A percentile compares a stretch with the other conserved stretches of the same genome.
Evolutionary conservation across 1,140 invertebrate genomes (phyloP).

Genomic region (Drosophila punjabiensis): DNA sequence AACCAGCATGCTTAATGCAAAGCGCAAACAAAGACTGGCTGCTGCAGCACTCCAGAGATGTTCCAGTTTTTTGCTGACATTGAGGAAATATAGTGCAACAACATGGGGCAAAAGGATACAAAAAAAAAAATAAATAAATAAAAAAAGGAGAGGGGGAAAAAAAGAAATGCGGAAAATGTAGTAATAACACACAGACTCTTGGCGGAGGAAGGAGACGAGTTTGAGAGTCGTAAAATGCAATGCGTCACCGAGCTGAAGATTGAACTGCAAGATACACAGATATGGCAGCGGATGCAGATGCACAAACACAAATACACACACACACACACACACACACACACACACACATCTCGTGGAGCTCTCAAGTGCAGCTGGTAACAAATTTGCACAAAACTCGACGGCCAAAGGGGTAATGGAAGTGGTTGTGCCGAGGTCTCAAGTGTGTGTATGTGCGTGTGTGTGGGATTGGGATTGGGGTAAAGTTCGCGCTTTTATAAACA

Average conservation of each 20-base stretch:
- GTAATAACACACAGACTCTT: slow-evolving; percentile 35
- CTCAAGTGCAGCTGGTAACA: slow-evolving; percentile 72
- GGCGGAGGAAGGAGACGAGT: slow-evolving; percentile 3
- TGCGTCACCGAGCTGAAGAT: slow-evolving; percentile 54
- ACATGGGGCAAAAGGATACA: background rate
- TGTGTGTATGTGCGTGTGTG: background rate
- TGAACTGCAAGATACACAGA: slow-evolving; percentile 45
- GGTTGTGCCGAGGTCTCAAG: background rate
- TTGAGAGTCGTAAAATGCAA: slow-evolving; percentile 64
- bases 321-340: background rate
- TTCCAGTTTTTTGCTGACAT: slow-evolving; percentile 51
- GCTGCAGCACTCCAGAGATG: slow-evolving; percentile 25
- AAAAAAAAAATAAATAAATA: background rate
- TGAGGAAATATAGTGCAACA: slow-evolving; percentile 18
- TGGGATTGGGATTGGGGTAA: slow-evolving; percentile 3
- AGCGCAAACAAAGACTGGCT: slow-evolving; percentile 27
- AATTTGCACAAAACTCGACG: slow-evolving; percentile 53
- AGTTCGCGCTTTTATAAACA: slow-evolving; percentile 78
- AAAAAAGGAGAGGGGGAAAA: background rate
- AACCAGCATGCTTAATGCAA: slow-evolving; percentile 10
- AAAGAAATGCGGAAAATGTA: slow-evolving; percentile 25
- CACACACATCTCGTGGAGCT: slow-evolving; percentile 4
- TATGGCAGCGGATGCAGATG: slow-evolving; percentile 8
- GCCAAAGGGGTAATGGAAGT: background rate
- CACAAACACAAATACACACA: background rate